Conservation (phyloP, 92 coral and sea anemone species). For the Palythoa grandiflora region DNA sequence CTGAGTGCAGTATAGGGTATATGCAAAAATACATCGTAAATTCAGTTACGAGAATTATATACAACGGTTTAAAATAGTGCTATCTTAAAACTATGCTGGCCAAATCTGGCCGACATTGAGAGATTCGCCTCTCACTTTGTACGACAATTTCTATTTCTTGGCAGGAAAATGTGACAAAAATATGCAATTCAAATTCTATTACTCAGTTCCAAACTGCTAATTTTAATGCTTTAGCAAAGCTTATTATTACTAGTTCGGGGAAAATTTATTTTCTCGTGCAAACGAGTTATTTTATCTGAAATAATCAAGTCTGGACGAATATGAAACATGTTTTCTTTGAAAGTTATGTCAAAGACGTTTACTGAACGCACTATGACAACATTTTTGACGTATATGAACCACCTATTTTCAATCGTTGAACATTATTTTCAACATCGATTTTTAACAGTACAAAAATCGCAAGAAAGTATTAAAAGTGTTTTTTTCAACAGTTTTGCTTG, state of each 20-base stretch:
- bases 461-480: too few relatives aligned
- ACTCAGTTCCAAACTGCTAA: conserved; percentile 13
- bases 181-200: neutral
- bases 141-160: neutral
- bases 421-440: too few relatives aligned
- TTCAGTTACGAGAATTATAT: conserved; percentile 40
- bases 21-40: conserved; percentile 35
- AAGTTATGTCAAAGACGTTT: neutral
- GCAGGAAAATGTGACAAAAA: conserved; percentile 24
- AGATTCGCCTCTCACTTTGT: conserved; percentile 31
- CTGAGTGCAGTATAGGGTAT: neutral
- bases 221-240: conserved; percentile 17
- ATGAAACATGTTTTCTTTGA: neutral
- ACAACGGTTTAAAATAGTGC: conserved; percentile 43
- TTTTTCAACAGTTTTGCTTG: too few relatives aligned
- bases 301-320: neutral
- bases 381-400: neutral
- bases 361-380: conserved; percentile 1
- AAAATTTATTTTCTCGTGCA: neutral
- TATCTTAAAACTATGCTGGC: conserved; percentile 16
- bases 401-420: neutral
- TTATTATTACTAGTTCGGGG: conserved; percentile 2
- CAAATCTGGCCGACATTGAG: conserved; percentile 14
- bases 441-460: too few relatives aligned
- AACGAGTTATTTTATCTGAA: neutral